Percentiles rank a stretch among this genome's conserved stretches.
Evolutionary conservation across 2,797 vertebrate species (phyloP).

Genomic region (Coracias cyanogaster): DNA sequence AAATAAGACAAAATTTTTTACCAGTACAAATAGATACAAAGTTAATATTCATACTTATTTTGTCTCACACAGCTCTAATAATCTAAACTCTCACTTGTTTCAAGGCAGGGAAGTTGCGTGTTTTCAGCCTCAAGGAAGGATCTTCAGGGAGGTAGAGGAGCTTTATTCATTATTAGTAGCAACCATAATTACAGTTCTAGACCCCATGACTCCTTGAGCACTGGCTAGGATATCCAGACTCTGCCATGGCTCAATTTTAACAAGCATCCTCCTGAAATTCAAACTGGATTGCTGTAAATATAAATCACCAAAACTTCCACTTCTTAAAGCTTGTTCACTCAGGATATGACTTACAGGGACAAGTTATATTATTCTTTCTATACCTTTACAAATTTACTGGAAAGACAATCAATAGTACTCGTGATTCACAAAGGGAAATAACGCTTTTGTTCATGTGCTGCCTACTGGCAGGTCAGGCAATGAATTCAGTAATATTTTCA

Average conservation of each 20-base stretch:
- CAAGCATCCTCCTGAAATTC: slow-evolving; percentile 43
- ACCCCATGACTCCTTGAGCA: slow-evolving; percentile 1
- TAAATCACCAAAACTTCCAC: slow-evolving; percentile 21
- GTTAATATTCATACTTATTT: neutral
- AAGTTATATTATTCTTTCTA: slow-evolving; percentile 27
- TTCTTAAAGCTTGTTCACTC: slow-evolving; percentile 37
- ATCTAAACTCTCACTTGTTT: neutral
- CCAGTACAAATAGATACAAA: neutral
- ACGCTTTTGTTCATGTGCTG: slow-evolving; percentile 24
- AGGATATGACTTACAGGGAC: slow-evolving; percentile 32
- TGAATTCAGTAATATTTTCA: slow-evolving; percentile 33
- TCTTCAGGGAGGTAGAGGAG: neutral
- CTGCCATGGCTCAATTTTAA: neutral
- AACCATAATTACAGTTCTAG: neutral
- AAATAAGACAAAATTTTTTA: neutral
- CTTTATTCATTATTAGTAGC: neutral
- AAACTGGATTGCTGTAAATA: slow-evolving; percentile 31
- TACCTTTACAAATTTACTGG: slow-evolving; percentile 13
- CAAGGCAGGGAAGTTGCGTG: neutral
- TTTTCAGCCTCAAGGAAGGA: neutral
- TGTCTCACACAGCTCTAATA: neutral
- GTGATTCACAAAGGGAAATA: slow-evolving; percentile 40
- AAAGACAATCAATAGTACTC: slow-evolving; percentile 50
- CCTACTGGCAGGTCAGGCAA: slow-evolving; percentile 35
- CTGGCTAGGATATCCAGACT: slow-evolving; percentile 18